Evolutionary conservation across 2,888 invertebrate species (phyloP), one percentile per base, ranked within the genome.

Genomic region (Pseudococcus jackbeardsleyi): DNA sequence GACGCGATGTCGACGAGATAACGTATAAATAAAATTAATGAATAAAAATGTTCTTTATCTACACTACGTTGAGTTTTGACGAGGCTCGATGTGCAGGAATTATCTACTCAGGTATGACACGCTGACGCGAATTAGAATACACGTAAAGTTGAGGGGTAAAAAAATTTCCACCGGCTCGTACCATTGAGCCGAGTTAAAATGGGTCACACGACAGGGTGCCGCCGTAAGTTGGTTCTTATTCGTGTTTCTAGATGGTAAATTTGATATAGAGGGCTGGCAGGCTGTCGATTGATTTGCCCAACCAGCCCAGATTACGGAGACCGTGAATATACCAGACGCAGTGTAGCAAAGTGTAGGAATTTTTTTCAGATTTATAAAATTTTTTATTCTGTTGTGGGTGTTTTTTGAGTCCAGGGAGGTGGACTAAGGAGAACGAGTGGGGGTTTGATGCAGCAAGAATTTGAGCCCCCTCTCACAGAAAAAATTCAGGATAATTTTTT

Each of bases 171-270:
- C 46, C 79, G 79, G 19, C 72, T 72, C 19, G 79, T 77, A 77
- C n/a, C 39, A 77, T 17, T n/a, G 77, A 77, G 77, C 22, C 7
- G 12, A 6, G 72, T 72, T 42, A 82, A 77, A 82, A 39, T 82
- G 79, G 79, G 79, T 82, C 79, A 82, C 46, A 82, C 79, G 79
- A 82, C 79, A 82, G 79, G 79, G 79, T 19, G 79, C 79, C 79
- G 79, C 79, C 79, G 79, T 46, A 46, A 82, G 42, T 82, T 82
- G 46, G 26, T 82, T 82, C 26, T 33, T 19, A 82, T 82, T 82
- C 72, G 72, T 72, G 72, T 33, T 72, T 33, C 39, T 72, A 72
- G 72, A 72, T 72, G 33, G 72, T 72, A 72, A 72, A 82, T 46
- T 82, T 82, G 64, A 64, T 59, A n/a, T 64, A 22, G 64, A 64